phyloP scores from a whole-genome alignment of 2,888 invertebrate species.

The Sceliomorpha sp. region DNA sequence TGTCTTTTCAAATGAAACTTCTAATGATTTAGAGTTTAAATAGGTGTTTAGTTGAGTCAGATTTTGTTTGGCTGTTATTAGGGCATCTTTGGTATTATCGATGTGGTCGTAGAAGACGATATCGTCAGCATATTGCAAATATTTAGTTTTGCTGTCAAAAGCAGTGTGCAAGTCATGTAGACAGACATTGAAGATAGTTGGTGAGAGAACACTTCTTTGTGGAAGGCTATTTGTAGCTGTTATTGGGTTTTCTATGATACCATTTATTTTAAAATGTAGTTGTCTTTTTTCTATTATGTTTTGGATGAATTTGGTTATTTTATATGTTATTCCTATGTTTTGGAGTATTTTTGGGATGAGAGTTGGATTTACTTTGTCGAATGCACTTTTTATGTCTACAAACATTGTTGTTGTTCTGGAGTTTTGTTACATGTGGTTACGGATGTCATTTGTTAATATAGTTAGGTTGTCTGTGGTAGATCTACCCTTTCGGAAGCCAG shows the following conservation, averaged over 20 bases:
- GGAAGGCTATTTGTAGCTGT: constrained; percentile 13
- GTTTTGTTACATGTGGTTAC: background rate
- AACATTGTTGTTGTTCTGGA: background rate
- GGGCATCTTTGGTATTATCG: no score
- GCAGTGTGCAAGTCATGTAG: background rate
- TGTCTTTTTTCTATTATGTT: background rate
- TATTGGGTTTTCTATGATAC: background rate
- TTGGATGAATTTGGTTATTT: constrained; percentile 7
- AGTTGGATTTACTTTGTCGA: constrained; percentile 16
- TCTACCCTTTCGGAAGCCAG: constrained; percentile 1
- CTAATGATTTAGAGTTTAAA: no score
- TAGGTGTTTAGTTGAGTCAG: no score
- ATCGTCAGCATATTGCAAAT: constrained; percentile 8
- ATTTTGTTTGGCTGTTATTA: no score
- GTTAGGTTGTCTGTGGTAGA: background rate
- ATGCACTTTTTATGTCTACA: constrained; percentile 5
- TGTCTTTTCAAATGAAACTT: no score
- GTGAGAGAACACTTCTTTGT: constrained; percentile 15
- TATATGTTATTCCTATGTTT: constrained; percentile 3
- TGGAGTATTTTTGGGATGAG: background rate
- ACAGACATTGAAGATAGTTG: constrained; percentile 18
- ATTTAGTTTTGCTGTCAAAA: background rate
- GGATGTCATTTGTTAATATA: background rate
- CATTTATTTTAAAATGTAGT: constrained; percentile 14
- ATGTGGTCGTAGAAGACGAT: no score